phyloP scores from a whole-genome alignment of 2,113 vertebrate genomes.

The Hepsetus odoe region DNA sequence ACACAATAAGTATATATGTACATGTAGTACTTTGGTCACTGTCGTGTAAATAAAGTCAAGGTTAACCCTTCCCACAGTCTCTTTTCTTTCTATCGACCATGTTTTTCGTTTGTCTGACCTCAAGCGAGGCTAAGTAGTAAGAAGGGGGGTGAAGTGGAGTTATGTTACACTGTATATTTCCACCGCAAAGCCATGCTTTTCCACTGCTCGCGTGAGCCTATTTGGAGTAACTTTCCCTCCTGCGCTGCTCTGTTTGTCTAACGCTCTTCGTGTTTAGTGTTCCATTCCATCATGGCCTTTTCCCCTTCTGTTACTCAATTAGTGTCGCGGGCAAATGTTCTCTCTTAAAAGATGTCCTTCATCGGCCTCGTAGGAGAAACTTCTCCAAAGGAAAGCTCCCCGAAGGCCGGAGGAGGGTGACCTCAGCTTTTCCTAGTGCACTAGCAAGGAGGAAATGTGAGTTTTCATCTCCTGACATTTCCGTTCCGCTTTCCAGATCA shows the following conservation, averaged over 20 bases:
- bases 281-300: constrained; percentile 57
- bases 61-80: neutral
- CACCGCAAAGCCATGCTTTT: constrained; percentile 36
- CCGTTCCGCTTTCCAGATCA: neutral
- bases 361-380: constrained; percentile 2
- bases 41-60: too few species aligned
- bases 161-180: constrained; percentile 21
- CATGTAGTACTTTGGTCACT: too few species aligned
- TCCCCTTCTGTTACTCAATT: constrained; percentile 47
- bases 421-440: constrained; percentile 36
- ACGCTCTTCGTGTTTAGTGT: constrained; percentile 47
- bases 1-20: too few species aligned
- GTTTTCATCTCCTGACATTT: constrained; percentile 35
- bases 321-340: constrained; percentile 18
- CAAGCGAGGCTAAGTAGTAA: constrained; percentile 14
- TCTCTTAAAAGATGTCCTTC: constrained; percentile 1
- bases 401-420: constrained; percentile 5
- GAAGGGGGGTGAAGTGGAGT: constrained; percentile 19
- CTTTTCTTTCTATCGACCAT: neutral
- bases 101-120: constrained; percentile 22
- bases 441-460: constrained; percentile 19
- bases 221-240: constrained; percentile 56
- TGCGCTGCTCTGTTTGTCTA: constrained; percentile 41
- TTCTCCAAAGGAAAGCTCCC: constrained; percentile 5
- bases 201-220: constrained; percentile 33